Conservation (phyloP, 2,888 invertebrate genomes). For the Drosophila nigritarsus region DNA sequence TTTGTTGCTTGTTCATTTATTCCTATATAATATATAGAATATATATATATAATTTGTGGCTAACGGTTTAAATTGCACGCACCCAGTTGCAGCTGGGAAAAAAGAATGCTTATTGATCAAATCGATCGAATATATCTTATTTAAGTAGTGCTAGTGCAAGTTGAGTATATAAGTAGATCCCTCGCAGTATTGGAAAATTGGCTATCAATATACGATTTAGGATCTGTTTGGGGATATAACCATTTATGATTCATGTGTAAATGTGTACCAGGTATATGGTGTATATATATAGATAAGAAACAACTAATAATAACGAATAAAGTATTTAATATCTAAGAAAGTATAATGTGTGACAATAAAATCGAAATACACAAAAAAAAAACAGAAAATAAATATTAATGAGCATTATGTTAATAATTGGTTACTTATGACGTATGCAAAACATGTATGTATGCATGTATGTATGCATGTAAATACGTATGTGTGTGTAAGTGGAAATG, state of each 20-base stretch:
- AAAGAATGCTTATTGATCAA: neutral
- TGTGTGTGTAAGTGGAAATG: constrained; percentile 26
- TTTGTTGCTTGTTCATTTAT: neutral
- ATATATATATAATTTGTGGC: neutral
- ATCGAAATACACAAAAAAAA: neutral
- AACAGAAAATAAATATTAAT: neutral
- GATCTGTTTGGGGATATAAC: neutral
- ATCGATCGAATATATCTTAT: neutral
- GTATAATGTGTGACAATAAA: neutral
- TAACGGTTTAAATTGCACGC: neutral
- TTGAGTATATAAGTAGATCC: neutral
- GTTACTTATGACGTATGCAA: neutral
- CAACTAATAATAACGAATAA: constrained; percentile 9
- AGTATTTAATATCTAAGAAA: constrained; percentile 3
- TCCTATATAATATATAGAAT: too few relatives aligned
- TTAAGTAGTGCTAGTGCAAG: neutral
- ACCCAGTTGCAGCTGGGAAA: neutral
- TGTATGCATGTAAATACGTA: constrained; percentile 21
- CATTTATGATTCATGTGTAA: constrained; percentile 8
- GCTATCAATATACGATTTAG: neutral
- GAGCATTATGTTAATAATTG: neutral
- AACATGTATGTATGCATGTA: constrained; percentile 1
- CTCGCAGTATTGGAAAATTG: neutral
- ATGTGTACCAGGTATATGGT: constrained; percentile 4
- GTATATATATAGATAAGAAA: constrained; percentile 23